Evolutionary conservation across 2,797 vertebrate genomes (phyloP).

Genomic region (Alectoris magna): DNA sequence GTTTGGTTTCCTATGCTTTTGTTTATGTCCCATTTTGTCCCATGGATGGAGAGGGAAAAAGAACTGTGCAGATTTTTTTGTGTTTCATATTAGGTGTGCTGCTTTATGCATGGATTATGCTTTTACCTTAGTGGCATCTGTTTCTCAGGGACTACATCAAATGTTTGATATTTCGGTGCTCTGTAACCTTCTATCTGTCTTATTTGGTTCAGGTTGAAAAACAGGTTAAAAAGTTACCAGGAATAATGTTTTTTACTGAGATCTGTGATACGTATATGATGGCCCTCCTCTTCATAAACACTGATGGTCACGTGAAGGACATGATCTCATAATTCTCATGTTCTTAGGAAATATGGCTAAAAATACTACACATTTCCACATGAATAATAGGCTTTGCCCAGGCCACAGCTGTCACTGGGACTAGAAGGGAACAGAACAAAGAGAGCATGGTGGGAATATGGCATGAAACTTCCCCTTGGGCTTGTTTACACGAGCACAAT

Average conservation of each 20-base stretch:
- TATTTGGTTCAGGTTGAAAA: not conserved
- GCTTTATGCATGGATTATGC: not conserved
- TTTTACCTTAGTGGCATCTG: not conserved
- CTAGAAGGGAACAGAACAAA: conserved; percentile 33
- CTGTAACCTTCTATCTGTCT: not conserved
- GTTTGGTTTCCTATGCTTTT: not conserved
- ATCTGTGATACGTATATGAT: not conserved
- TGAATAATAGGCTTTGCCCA: conserved; percentile 11
- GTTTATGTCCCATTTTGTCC: not conserved
- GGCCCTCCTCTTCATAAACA: not conserved
- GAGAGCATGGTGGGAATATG: not conserved
- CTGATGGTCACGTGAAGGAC: not conserved
- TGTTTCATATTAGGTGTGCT: not conserved
- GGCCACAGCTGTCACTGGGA: conserved; percentile 25
- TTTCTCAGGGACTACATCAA: not conserved
- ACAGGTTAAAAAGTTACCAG: not conserved
- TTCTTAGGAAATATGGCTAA: conserved; percentile 40
- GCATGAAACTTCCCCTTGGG: conserved; percentile 3
- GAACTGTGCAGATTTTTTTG: not conserved
- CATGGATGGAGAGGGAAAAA: not conserved
- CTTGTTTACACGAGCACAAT: conserved; percentile 8
- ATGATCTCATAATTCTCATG: conserved; percentile 9
- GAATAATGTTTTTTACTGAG: not conserved
- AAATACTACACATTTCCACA: conserved; percentile 36
- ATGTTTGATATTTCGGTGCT: not conserved